phyloP scores from a whole-genome alignment of 2,797 vertebrate genomes.

The Synaphobranchus kaupii region DNA sequence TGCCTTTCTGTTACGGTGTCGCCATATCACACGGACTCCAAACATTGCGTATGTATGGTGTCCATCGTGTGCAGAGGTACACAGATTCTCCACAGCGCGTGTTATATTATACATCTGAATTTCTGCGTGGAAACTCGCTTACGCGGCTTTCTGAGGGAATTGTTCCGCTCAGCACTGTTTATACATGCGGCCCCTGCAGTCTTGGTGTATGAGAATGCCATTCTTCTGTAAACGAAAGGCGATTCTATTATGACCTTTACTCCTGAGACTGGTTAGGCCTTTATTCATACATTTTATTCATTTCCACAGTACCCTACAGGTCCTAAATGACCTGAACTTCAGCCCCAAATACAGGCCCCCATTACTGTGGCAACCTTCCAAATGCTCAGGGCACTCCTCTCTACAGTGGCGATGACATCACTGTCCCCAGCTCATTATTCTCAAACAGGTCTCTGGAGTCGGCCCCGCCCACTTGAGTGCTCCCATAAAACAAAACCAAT shows the following conservation, averaged over 20 bases:
- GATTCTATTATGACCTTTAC: not conserved
- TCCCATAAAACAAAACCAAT: constrained; percentile 77
- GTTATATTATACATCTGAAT: no score
- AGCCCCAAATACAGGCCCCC: not conserved
- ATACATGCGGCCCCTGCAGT: no score
- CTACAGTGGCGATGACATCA: constrained; percentile 64
- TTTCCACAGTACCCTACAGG: not conserved
- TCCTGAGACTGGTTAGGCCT: not conserved
- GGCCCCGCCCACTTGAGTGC: constrained; percentile 70
- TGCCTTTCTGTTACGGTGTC: no score
- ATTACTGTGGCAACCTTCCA: constrained; percentile 13
- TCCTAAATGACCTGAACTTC: not conserved
- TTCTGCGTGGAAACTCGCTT: no score
- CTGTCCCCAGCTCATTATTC: constrained; percentile 69
- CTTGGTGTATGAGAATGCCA: not conserved
- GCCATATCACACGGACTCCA: no score
- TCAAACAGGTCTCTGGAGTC: constrained; percentile 62
- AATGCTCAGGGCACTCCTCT: constrained; percentile 12
- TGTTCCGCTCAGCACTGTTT: no score
- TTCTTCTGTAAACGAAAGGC: not conserved
- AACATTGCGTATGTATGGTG: no score
- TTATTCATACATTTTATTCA: not conserved
- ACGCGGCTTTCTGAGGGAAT: no score
- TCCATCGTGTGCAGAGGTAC: no score
- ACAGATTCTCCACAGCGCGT: no score